Conservation (phyloP, 2,797 vertebrate genomes). For the Austrolebias charrua region DNA sequence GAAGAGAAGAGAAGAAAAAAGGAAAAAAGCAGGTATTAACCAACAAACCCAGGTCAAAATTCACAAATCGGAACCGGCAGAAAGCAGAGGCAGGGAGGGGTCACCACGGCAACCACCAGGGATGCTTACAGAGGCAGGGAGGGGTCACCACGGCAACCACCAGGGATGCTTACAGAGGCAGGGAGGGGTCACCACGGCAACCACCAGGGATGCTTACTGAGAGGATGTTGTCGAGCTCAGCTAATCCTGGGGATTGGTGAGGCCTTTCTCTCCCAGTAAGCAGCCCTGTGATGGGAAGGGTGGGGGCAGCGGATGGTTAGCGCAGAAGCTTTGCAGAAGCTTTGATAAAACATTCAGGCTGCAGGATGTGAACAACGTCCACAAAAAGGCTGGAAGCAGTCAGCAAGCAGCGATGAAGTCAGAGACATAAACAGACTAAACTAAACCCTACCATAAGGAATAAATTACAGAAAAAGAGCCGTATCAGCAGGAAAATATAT, state of each 20-base stretch:
- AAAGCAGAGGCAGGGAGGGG: conserved; percentile 21
- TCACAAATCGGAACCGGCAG: conserved; percentile 53
- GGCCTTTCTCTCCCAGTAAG: conserved; percentile 41
- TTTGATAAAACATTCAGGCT: conserved; percentile 16
- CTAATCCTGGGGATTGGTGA: not conserved
- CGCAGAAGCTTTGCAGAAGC: conserved; percentile 30
- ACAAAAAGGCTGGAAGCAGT: conserved; percentile 32
- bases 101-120: conserved; percentile 38
- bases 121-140: conserved; percentile 45
- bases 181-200: too few relatives aligned
- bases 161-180: conserved; percentile 57
- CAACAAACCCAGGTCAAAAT: conserved; percentile 74
- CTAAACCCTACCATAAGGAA: not conserved
- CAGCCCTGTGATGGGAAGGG: conserved; percentile 18
- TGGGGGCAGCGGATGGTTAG: conserved; percentile 31
- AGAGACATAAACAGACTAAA: conserved; percentile 29
- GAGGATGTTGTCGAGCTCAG: conserved; percentile 31
- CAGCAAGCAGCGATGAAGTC: conserved; percentile 50
- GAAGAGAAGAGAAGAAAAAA: conserved; percentile 86
- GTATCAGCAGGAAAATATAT: not conserved
- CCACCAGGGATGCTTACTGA: conserved; percentile 49
- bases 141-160: conserved; percentile 38
- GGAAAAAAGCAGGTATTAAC: conserved; percentile 88
- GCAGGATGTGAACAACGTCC: conserved; percentile 21
- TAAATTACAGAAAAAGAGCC: not conserved